These are phyloP conservation scores for Smittia sp. DNA, from an alignment of 2,888 invertebrate species.

Conservation along the genomic window DNA sequence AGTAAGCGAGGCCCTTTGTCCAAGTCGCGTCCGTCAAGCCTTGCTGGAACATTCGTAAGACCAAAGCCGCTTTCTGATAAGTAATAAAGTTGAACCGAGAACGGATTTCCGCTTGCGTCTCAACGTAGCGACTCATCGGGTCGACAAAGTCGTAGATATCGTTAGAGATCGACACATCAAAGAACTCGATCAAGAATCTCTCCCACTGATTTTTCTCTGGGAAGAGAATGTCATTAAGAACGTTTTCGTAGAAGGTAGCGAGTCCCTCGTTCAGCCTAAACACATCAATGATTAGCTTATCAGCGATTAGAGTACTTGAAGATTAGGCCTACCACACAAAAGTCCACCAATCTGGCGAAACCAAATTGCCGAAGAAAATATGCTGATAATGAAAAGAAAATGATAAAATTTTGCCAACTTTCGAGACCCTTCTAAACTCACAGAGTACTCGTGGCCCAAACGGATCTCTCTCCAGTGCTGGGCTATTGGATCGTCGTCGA, in stretches of 20 bases:
- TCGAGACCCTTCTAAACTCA: not conserved
- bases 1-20: not conserved
- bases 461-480: not conserved
- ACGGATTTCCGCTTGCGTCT: not conserved
- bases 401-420: not conserved
- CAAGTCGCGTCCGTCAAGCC: not conserved
- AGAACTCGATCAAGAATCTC: not conserved
- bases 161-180: not conserved
- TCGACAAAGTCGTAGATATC: not conserved
- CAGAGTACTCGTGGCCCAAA: not conserved
- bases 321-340: not conserved
- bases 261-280: not conserved
- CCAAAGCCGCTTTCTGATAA: not conserved
- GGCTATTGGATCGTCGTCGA: not conserved
- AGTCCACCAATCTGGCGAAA: not conserved
- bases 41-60: slow-evolving; percentile 18
- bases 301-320: too few relatives aligned
- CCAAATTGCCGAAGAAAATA: slow-evolving; percentile 1
- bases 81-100: not conserved
- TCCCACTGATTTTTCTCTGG: not conserved
- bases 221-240: not conserved
- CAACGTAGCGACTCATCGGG: not conserved
- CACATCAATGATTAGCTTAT: too few relatives aligned
- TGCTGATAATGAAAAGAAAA: not conserved
- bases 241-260: not conserved